A percentile compares a stretch with the other conserved stretches of the same genome.
phyloP scores from a whole-genome alignment of 2,797 vertebrate genomes.

The Phrynocephalus guinanensis region DNA sequence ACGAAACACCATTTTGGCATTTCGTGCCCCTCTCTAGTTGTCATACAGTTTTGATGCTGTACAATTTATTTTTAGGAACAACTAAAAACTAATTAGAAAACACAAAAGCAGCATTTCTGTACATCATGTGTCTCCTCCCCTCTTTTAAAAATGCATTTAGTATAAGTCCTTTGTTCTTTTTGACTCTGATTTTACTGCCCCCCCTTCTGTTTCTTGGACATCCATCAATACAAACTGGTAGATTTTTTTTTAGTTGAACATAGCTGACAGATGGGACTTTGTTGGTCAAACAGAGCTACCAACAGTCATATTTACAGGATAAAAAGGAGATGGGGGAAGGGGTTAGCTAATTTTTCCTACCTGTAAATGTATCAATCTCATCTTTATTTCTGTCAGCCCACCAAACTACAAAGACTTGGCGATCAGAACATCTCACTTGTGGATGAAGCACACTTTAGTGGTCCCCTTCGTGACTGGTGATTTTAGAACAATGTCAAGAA shows the following conservation, averaged over 20 bases:
- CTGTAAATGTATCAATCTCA: neutral
- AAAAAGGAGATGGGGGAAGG: neutral
- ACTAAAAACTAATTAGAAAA: slow-evolving; percentile 14
- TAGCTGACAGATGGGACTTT: neutral
- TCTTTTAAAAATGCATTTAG: neutral
- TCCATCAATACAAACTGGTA: slow-evolving; percentile 2
- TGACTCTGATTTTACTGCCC: fast-evolving
- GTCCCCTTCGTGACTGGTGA: too few species aligned
- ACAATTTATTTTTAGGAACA: neutral
- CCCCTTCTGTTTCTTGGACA: slow-evolving; percentile 32
- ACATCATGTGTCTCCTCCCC: neutral
- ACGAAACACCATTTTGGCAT: too few species aligned
- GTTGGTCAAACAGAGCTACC: neutral
- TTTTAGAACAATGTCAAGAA: too few species aligned
- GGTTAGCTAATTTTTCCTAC: slow-evolving; percentile 1
- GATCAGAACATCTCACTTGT: too few species aligned
- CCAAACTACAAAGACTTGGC: neutral
- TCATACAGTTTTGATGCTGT: neutral
- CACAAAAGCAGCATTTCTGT: neutral
- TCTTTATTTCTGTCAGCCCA: slow-evolving; percentile 5
- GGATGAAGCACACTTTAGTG: too few species aligned
- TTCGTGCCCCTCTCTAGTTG: too few species aligned
- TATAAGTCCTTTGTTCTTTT: neutral
- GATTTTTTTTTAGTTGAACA: neutral
- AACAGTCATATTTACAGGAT: slow-evolving; percentile 5